Percentiles rank a stretch among this genome's conserved stretches.
Evolutionary conservation across 2,113 vertebrate genomes (phyloP).

Genomic region (Brachyhypopomus gauderio): DNA sequence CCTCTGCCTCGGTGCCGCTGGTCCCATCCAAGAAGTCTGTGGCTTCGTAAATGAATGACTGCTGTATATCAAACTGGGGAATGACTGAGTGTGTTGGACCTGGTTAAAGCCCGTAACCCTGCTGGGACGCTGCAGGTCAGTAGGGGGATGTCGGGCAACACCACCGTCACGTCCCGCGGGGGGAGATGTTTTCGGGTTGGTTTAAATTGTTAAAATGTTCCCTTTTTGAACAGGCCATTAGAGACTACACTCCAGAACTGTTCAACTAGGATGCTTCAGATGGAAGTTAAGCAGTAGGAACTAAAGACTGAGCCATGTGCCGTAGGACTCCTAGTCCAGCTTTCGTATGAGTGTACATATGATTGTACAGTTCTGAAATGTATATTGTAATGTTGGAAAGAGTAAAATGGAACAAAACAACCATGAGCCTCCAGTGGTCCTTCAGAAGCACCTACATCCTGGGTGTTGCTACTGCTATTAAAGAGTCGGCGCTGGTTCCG

Average conservation of each 20-base stretch:
- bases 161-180: neutral
- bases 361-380: constrained; percentile 40
- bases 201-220: neutral
- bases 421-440: neutral
- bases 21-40: too few relatives aligned
- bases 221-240: too few relatives aligned
- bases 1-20: too few relatives aligned
- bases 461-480: constrained; percentile 43
- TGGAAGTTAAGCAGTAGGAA: neutral
- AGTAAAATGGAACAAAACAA: neutral
- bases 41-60: too few relatives aligned
- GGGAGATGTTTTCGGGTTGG: neutral
- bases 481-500: constrained; percentile 14
- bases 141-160: neutral
- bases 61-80: too few relatives aligned
- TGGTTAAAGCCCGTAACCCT: neutral
- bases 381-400: constrained; percentile 22
- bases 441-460: constrained; percentile 24
- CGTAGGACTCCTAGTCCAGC: neutral
- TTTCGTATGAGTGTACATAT: constrained; percentile 22
- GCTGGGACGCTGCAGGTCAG: neutral
- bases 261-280: neutral
- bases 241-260: too few relatives aligned
- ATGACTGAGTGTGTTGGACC: too few relatives aligned
- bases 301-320: constrained; percentile 22